These are phyloP conservation scores for Aproaerema taeniolella DNA, from an alignment of 2,888 invertebrate species.

Conservation along the genomic window DNA sequence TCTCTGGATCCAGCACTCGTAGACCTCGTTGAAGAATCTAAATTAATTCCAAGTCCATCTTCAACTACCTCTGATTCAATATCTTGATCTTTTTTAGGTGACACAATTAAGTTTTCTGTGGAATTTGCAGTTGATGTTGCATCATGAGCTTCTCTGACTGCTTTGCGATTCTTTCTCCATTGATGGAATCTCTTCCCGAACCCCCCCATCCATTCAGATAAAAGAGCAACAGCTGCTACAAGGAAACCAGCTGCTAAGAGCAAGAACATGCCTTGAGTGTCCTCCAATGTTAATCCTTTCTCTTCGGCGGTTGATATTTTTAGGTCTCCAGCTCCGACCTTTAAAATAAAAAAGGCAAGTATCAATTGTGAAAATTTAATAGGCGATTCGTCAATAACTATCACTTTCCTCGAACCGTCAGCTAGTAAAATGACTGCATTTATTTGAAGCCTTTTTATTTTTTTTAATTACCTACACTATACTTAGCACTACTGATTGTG, in stretches of 20 bases:
- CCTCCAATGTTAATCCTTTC: constrained; percentile 85
- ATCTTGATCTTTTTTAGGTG: constrained; percentile 27
- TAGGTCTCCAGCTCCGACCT: constrained; percentile 63
- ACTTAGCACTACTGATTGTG: no score
- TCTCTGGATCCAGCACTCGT: constrained; percentile 44
- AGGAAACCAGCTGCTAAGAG: constrained; percentile 83
- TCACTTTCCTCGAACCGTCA: no score
- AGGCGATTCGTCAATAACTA: no score
- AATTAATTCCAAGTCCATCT: constrained; percentile 28
- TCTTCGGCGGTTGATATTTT: constrained; percentile 78
- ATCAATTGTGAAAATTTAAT: no score
- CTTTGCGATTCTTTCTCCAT: constrained; percentile 31
- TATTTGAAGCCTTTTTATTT: no score
- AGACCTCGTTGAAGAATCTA: constrained; percentile 34
- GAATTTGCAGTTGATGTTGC: constrained; percentile 29
- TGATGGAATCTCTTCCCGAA: constrained; percentile 77
- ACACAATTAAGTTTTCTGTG: constrained; percentile 33
- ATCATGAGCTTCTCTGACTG: no score
- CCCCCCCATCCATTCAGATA: constrained; percentile 85
- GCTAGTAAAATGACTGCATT: no score
- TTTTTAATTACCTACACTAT: no score
- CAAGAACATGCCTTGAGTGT: constrained; percentile 90
- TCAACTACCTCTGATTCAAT: constrained; percentile 25
- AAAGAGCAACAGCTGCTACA: constrained; percentile 77
- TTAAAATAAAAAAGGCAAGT: constrained; percentile 17